Base-by-base conservation (phyloP, 2,888 invertebrate genomes). In the Deroplatys truncata region DNA sequence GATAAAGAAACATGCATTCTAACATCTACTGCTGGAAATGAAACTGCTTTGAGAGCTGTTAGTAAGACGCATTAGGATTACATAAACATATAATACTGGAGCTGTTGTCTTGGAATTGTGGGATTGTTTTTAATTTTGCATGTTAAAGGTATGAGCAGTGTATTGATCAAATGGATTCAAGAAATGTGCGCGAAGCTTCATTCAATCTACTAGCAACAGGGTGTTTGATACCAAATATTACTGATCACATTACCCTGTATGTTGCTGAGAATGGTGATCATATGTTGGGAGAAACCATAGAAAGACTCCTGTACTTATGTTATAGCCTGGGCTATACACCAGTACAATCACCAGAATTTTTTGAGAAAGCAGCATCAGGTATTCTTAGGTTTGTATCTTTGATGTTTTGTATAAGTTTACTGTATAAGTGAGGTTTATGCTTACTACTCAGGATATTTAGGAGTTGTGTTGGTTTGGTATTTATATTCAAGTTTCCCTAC, bases 241-340 rank as follows among this genome's bases (percentile, higher is more conserved):
- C 91, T 15, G 91, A 92, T 31, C 28, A 88, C 9, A 83, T 92
- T 93, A 90, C 93, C 1, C 92, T 93, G 25, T 95, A 95, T 92
- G 92, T 95, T 16, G 91, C 93, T 1, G 91, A 93, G 20, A 93
- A 94, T 90, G 92, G 93, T 87, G 92, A 93, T 2, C 92, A 93
- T 91, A 91, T 95, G 3, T 92, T 94, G 1, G 95, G 94, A 5
- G 94, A 95, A 90, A 95, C 94, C 84, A 93, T 94, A 2, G 94
- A 94, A 91, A 94, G 94, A 91, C 91, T 95, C 0, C 91, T 95
- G 25, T 93, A 92, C 87, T 93, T 94, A 90, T 94, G 94, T 90
- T 95, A 94, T 91, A 92, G 93, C 91, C 92, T 95, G 20, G 95
- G 95, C 49, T 95, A 95, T 92, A 92, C 92, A 28, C 95, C 95